phyloP scores from a whole-genome alignment of 64 coral and sea anemone genomes.

The Pocillopora damicornis region DNA sequence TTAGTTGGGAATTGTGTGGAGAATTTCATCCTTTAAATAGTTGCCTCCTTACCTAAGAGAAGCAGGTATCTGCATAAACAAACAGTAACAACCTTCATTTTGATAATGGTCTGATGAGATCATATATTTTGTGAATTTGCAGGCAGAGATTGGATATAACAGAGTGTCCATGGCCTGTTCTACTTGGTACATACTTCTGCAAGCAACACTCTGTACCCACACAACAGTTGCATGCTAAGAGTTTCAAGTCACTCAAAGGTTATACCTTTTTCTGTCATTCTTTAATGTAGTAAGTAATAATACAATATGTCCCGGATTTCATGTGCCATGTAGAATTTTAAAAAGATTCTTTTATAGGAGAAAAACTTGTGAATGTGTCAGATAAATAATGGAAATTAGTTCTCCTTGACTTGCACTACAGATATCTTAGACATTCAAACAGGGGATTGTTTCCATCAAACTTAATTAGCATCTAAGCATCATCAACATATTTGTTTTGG shows the following conservation, averaged over 20 bases:
- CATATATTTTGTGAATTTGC: neutral
- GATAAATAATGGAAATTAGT: no score
- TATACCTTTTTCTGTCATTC: neutral
- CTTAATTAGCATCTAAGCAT: no score
- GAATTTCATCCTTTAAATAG: no score
- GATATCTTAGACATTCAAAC: no score
- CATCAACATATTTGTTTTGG: neutral
- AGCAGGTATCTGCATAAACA: no score
- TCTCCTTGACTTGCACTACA: no score
- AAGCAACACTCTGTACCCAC: conserved; percentile 17
- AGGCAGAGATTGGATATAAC: conserved; percentile 80
- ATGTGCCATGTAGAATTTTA: no score
- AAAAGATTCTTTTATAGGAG: no score
- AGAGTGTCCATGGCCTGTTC: conserved; percentile 50
- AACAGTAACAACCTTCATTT: neutral
- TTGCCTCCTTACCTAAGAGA: no score
- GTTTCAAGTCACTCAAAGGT: neutral
- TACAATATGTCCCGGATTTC: neutral
- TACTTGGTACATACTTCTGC: conserved; percentile 75
- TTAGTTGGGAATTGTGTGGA: no score
- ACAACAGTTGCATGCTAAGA: neutral
- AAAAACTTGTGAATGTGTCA: no score
- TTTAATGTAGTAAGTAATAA: neutral
- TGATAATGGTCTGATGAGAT: neutral
- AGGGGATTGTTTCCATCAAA: no score